phyloP scores from a whole-genome alignment of 2,113 vertebrate species.

The Chionodraco myersi region DNA sequence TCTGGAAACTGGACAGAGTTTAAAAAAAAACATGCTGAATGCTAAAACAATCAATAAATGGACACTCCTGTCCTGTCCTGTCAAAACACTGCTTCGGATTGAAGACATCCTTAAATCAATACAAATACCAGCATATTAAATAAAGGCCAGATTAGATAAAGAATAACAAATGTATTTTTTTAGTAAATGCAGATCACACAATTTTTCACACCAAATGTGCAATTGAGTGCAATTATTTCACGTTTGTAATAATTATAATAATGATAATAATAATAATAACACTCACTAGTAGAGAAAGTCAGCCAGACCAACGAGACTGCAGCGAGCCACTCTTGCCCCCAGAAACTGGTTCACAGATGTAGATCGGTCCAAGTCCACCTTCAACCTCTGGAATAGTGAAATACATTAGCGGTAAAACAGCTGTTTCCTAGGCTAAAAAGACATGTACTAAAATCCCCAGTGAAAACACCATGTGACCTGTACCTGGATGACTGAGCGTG shows the following conservation, averaged over 20 bases:
- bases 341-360: conserved; percentile 90
- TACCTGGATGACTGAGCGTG: conserved; percentile 85
- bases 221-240: too few relatives aligned
- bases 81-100: not conserved
- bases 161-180: too few relatives aligned
- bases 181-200: not conserved
- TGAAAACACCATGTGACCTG: not conserved
- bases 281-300: conserved; percentile 91
- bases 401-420: not conserved
- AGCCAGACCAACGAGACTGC: conserved; percentile 88
- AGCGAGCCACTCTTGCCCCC: conserved; percentile 88
- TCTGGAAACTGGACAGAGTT: conserved; percentile 87
- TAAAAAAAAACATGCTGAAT: conserved; percentile 14
- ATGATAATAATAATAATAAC: too few relatives aligned
- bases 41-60: not conserved
- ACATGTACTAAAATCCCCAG: not conserved
- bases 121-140: not conserved
- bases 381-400: conserved; percentile 84
- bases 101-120: not conserved
- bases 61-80: not conserved
- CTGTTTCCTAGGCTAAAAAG: not conserved
- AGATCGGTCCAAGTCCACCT: conserved; percentile 89
- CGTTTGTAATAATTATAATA: not conserved
- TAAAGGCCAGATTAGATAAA: too few relatives aligned
- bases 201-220: not conserved